phyloP scores from a whole-genome alignment of 2,113 vertebrate species.

The Gallinago undulata region DNA sequence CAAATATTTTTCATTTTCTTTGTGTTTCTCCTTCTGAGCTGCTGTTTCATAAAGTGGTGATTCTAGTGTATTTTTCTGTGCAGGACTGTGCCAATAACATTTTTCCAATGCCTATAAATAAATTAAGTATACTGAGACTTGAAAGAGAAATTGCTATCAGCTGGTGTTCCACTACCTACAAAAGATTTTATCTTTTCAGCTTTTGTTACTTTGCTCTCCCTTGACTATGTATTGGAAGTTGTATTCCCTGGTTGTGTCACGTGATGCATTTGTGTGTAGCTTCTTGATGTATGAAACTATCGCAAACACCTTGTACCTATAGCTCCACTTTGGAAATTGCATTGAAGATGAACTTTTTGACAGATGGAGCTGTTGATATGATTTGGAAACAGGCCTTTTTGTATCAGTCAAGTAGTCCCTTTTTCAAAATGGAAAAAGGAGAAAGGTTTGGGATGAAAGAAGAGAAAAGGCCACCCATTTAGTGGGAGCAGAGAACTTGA shows the following conservation, averaged over 20 bases:
- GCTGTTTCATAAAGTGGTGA: neutral
- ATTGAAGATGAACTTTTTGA: slow-evolving; percentile 15
- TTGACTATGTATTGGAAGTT: slow-evolving; percentile 7
- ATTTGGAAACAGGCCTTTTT: slow-evolving; percentile 45
- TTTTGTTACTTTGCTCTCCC: slow-evolving; percentile 17
- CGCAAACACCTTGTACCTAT: neutral
- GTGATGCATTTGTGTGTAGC: neutral
- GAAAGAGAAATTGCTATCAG: slow-evolving; percentile 40
- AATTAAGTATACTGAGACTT: slow-evolving; percentile 21
- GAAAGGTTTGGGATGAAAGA: neutral
- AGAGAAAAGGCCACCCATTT: neutral
- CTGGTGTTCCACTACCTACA: neutral
- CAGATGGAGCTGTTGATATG: neutral
- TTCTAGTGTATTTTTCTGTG: neutral
- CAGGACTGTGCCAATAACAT: neutral
- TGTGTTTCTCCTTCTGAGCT: neutral
- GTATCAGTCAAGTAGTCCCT: neutral
- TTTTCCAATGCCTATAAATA: slow-evolving; percentile 50
- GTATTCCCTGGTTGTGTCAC: neutral
- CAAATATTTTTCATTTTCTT: neutral
- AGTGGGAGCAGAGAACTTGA: neutral
- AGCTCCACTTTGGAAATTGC: neutral
- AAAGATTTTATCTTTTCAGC: slow-evolving; percentile 36
- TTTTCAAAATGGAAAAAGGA: neutral
- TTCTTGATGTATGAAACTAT: slow-evolving; percentile 2